Conservation (phyloP, 2,113 vertebrate species). For the Menidia beryllina region DNA sequence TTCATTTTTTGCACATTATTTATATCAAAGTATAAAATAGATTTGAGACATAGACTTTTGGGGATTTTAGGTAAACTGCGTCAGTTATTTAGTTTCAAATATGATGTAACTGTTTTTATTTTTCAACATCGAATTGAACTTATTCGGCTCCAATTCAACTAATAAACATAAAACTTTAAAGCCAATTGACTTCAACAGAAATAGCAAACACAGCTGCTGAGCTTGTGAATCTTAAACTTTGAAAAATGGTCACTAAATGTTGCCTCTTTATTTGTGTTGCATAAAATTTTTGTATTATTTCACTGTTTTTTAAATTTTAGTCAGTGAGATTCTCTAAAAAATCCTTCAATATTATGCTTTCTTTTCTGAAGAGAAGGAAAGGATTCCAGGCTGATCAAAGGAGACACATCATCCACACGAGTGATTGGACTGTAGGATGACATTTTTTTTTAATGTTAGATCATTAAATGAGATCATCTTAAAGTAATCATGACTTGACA, state of each 20-base stretch:
- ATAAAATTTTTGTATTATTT: constrained; percentile 5
- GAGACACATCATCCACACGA: constrained; percentile 25
- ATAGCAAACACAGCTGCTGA: not conserved
- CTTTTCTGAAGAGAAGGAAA: constrained; percentile 24
- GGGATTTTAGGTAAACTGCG: not conserved
- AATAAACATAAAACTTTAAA: not conserved
- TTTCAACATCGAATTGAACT: not conserved
- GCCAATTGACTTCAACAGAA: not conserved
- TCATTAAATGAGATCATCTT: constrained; percentile 77
- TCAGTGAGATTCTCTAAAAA: constrained; percentile 32
- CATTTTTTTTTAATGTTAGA: constrained; percentile 66
- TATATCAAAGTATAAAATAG: no score
- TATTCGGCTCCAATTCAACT: not conserved
- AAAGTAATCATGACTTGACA: constrained; percentile 70
- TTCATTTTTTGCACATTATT: no score
- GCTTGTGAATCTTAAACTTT: no score
- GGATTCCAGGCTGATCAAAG: constrained; percentile 46
- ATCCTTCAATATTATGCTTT: constrained; percentile 25
- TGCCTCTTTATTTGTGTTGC: constrained; percentile 22
- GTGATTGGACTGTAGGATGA: constrained; percentile 21
- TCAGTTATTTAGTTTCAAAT: not conserved
- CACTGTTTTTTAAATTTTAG: constrained; percentile 28
- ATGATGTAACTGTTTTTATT: not conserved
- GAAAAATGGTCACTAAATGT: not conserved
- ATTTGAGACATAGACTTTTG: no score